Evolutionary conservation across 2,113 vertebrate genomes (phyloP).

Genomic region (Glaucomys volans): DNA sequence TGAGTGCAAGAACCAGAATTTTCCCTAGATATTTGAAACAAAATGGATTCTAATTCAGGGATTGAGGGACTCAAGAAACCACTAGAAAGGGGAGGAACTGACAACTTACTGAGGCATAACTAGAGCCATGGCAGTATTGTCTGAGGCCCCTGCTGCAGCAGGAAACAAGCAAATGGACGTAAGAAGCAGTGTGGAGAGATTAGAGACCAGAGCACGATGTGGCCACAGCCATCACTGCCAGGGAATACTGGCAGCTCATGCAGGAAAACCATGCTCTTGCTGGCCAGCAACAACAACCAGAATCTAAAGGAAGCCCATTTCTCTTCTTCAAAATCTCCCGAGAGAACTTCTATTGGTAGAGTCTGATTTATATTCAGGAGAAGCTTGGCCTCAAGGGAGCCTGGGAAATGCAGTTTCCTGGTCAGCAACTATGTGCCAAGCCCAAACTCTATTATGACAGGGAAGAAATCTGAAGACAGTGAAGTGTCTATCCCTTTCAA

Average conservation of each 20-base stretch:
- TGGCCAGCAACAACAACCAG: not conserved
- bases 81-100: not conserved
- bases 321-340: not conserved
- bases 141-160: not conserved
- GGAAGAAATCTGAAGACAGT: slow-evolving; percentile 8
- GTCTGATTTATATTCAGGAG: not conserved
- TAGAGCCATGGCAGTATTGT: not conserved
- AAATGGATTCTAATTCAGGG: not conserved
- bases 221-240: not conserved
- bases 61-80: not conserved
- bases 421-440: not conserved
- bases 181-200: not conserved
- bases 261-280: not conserved
- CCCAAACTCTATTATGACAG: not conserved
- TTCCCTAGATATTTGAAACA: not conserved
- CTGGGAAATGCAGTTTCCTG: not conserved
- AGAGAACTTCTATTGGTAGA: not conserved
- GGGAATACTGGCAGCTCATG: not conserved
- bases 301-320: not conserved
- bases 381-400: not conserved
- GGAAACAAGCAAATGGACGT: not conserved
- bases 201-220: not conserved
- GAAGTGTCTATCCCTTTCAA: not conserved
- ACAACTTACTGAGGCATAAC: not conserved
- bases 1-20: not conserved